These are phyloP conservation scores for Colinus virginianus DNA, from an alignment of 2,113 vertebrate genomes.

Conservation along the genomic window DNA sequence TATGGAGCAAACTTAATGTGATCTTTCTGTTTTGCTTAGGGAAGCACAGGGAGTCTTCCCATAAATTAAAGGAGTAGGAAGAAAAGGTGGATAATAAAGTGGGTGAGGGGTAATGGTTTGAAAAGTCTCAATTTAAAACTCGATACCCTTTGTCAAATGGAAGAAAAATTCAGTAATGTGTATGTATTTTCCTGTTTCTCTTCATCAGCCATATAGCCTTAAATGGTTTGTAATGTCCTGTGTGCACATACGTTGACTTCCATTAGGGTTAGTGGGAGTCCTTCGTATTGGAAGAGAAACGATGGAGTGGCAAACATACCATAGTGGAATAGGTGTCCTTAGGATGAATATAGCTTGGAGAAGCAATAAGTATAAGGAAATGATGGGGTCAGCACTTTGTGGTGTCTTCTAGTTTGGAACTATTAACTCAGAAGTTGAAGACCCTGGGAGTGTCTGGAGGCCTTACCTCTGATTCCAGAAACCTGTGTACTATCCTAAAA, in stretches of 20 bases:
- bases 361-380: constrained; percentile 59
- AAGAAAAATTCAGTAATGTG: constrained; percentile 32
- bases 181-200: constrained; percentile 56
- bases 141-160: constrained; percentile 41
- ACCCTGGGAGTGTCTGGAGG: neutral
- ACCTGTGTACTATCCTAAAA: neutral
- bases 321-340: neutral
- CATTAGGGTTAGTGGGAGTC: constrained; percentile 31
- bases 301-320: neutral
- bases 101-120: constrained; percentile 22
- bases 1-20: constrained; percentile 61
- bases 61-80: neutral
- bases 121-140: constrained; percentile 38
- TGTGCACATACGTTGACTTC: constrained; percentile 16
- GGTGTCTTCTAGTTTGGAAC: constrained; percentile 12
- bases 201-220: constrained; percentile 74
- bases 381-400: neutral
- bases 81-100: constrained; percentile 17
- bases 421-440: neutral
- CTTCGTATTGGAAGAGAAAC: neutral
- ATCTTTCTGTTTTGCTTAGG: constrained; percentile 54
- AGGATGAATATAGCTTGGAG: constrained; percentile 11
- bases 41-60: constrained; percentile 50
- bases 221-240: constrained; percentile 55
- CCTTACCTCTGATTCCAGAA: constrained; percentile 24